Percentiles rank a stretch among this genome's conserved stretches.
Conservation (phyloP, 2,888 invertebrate species). For the Biston betularia region DNA sequence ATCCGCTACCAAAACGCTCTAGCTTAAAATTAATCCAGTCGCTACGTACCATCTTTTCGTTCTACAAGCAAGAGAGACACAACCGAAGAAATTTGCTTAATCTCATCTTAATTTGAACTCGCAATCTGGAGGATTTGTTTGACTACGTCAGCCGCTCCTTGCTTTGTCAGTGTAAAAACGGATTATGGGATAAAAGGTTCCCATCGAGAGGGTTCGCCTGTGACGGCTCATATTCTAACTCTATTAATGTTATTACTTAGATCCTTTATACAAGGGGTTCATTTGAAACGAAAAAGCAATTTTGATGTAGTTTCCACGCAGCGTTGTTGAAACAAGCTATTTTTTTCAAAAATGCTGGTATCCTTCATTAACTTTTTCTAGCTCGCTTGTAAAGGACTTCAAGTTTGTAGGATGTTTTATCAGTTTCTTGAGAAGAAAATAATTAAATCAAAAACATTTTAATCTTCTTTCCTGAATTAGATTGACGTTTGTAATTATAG, state of each 20-base stretch:
- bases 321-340: no score
- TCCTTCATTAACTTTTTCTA: background rate
- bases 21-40: constrained; percentile 37
- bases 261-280: constrained; percentile 12
- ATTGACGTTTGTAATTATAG: no score
- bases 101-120: constrained; percentile 73
- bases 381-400: background rate
- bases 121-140: constrained; percentile 74
- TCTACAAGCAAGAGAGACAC: constrained; percentile 52
- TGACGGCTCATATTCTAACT: constrained; percentile 62
- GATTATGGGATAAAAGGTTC: constrained; percentile 68
- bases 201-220: constrained; percentile 48
- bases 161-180: constrained; percentile 74
- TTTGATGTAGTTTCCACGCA: constrained; percentile 2
- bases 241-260: constrained; percentile 54
- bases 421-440: no score
- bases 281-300: constrained; percentile 13
- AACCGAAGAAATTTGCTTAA: constrained; percentile 72
- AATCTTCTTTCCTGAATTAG: no score
- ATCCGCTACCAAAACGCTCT: constrained; percentile 20
- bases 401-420: no score
- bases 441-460: no score
- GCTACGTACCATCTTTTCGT: constrained; percentile 50
- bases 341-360: background rate
- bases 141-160: constrained; percentile 61